Evolutionary conservation across 2,888 invertebrate genomes (phyloP), one percentile per base, ranked within the genome.

Genomic region (Lepetodrilus schrolli): DNA sequence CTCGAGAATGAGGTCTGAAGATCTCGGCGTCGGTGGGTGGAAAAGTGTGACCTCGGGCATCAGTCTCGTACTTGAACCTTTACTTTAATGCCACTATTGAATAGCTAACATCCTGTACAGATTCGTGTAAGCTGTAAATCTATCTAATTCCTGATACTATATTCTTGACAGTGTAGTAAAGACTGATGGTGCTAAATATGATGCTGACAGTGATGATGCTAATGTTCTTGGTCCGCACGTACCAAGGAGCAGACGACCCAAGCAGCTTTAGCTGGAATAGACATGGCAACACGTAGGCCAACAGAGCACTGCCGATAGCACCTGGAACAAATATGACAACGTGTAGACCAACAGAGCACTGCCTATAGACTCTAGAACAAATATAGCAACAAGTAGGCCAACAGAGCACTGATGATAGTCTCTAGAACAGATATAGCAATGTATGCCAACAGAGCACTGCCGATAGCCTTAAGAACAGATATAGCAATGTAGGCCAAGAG

Each of bases 251-350:
- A 4, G 84, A 78, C 8, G 70, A 43, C 77, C 85, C 79, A 48
- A 82, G 76, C 5, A 89, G 73, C 58, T 83, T 82, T 49, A 89
- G 73, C 69, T 90, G 87, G 69, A 89, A 86, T 10, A 87, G 51
- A 71, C 89, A 90, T 0, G 90, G 90, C 49, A 90, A 72, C 21
- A 90, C 87, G 78, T 83, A 88, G 5, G 88, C 87, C 21, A 90
- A 80, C 30, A 86, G 69, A 1, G 90, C 84, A 71, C 87, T 86
- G 4, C 90, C 90, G 20, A 90, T 73, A 4, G 89, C 86, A 78
- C 90, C 90, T 90, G 82, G 0, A n/a, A 47, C 23, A 17, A 66
- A 36, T 5, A 66, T 37, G 17, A 7, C 5, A 48, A 51, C 23
- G 43, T 49, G 5, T 43, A 1, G 26, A 21, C 30, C 4, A 43